Evolutionary conservation across 2,888 invertebrate species (phyloP), one percentile per base, ranked within the genome.

Genomic region (Sepiola atlantica): DNA sequence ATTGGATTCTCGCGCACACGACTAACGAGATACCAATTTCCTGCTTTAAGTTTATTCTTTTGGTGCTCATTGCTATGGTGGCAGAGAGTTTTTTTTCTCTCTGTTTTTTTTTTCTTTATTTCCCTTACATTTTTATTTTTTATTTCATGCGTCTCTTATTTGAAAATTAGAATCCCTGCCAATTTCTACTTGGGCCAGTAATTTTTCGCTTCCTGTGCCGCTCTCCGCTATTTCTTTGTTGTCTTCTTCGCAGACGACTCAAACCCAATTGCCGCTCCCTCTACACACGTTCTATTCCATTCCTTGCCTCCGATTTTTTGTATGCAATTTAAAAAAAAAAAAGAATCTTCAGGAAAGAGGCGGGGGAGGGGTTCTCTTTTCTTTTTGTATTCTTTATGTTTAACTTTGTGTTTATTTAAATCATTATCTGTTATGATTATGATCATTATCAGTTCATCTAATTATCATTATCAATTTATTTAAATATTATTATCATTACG

Each of bases 21-120:
- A 77, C 77, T 77, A 77, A 77, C 77, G 77, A 77, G 77, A 77
- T 77, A 77, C 77, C 77, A 77, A 77, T 77, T 77, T 77, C 77
- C 77, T 77, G 77, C n/a, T 77, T 77, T 77, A n/a, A 14, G 77
- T 77, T 77, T 77, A 77, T n/a, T 77, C 77, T 77, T n/a, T 77
- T 77, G 14, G n/a, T 77, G 77, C 77, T 77, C 77, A 77, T 77
- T 32, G 77, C n/a, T 77, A n/a, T n/a, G 32, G 77, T 32, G 77
- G 77, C n/a, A 32, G 77, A 77, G 77, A 14, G 77, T 1, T n/a
- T 77, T 0, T n/a, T 77, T 77, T 77, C 32, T 16, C 32, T n/a
- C 16, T n/a, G 16, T 77, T 16, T 32, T n/a, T n/a, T 28, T 61
- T 28, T 4, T 61, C 3, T 61, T 61, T 61, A 12, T 61, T 28